Conservation (phyloP, 2,113 vertebrate genomes). For the Rhinichthys klamathensis region DNA sequence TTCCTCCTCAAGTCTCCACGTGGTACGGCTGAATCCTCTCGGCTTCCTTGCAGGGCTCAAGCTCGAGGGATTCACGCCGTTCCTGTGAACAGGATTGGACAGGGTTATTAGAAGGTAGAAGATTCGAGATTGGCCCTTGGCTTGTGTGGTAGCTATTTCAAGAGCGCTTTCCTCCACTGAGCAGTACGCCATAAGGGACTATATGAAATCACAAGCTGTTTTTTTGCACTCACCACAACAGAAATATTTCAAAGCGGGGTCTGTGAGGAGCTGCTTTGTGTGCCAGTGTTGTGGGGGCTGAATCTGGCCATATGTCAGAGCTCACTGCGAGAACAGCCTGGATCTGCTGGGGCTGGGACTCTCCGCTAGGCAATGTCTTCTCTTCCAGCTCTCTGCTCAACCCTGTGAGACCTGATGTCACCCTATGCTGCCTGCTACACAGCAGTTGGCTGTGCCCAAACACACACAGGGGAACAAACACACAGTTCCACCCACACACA, state of each 20-base stretch:
- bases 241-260: conserved; percentile 20
- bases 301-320: conserved; percentile 50
- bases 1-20: conserved; percentile 17
- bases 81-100: conserved; percentile 39
- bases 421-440: conserved; percentile 35
- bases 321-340: conserved; percentile 49
- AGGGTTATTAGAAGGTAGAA: conserved; percentile 47
- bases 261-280: conserved; percentile 7
- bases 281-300: conserved; percentile 44
- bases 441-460: conserved; percentile 35
- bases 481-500: conserved; percentile 39
- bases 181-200: conserved; percentile 3
- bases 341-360: conserved; percentile 45
- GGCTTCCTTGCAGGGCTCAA: conserved; percentile 8
- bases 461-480: conserved; percentile 35
- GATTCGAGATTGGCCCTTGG: conserved; percentile 30
- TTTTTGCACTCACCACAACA: conserved; percentile 18
- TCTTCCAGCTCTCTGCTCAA: conserved; percentile 35
- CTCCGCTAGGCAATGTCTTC: conserved; percentile 44
- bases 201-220: conserved; percentile 34
- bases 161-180: conserved; percentile 3
- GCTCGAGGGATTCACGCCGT: conserved; percentile 35
- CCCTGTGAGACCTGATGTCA: conserved; percentile 40
- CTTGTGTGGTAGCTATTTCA: conserved; percentile 24
- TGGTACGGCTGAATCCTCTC: conserved; percentile 13